Base-by-base conservation (phyloP, 1,140 invertebrate genomes). In the Cyrtorhinus lividipennis region DNA sequence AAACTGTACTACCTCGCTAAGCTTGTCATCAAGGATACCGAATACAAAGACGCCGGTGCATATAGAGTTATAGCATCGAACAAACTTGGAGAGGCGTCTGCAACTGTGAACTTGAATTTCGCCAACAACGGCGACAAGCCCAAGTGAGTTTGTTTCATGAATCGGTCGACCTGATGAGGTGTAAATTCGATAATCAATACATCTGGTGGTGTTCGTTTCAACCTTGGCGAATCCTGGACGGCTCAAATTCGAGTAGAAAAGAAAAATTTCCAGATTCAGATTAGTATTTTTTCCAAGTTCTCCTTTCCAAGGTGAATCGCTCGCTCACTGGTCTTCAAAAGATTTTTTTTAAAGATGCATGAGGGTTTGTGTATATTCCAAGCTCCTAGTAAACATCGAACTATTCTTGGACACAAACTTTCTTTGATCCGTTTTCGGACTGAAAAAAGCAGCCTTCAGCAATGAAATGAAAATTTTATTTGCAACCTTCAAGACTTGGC, bases 21-120 rank as follows among this genome's bases (percentile, higher is more conserved):
- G 71, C 78, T 95, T 69, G 86, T 90, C 77, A 92, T 96, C 64
- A 77, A 74, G 72, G 85, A 82, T 69, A 91, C 95, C 46, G 83
- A 87, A 65, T 87, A 85, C 68, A 76, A 77, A 2, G 95, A 98
- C 74, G 85, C 86, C 68, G 95, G 95, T 65, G 90, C 95, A 73
- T 98, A 98, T 76, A 88, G 85, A 73, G 92, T 91, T 62, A 79
- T 90, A 18, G 94, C 93, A 53, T 90, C 84, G 77, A 98, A 97
- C 76, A 87, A 85, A 71, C 83, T 88, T 68, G 95, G 95, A 65
- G 88, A 92, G 76, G 91, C 90, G 59, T 83, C 87, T 45, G 91
- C 95, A 48, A 94, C 90, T 66, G 95, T 98, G 72, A 96, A 95
- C 78, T 79, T 98, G 18, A 97, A 95, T 78, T 94, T 95, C 75